Percentiles rank a stretch among this genome's conserved stretches.
Conservation (phyloP, 2,888 invertebrate species). For the Exocentrus adspersus region DNA sequence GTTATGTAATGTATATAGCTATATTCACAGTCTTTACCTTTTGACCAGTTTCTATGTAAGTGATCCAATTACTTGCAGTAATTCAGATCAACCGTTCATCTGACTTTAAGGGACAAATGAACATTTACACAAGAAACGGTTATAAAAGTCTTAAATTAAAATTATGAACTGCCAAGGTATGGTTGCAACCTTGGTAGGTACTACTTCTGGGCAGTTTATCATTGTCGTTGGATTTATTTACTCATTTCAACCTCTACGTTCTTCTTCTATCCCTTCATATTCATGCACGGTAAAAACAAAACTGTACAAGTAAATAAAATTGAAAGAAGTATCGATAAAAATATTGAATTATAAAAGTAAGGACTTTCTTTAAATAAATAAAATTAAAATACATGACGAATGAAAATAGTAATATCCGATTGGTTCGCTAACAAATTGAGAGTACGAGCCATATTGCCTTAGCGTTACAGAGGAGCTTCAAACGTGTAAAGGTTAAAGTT, state of each 20-base stretch:
- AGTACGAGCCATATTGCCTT: too few relatives aligned
- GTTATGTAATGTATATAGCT: conserved; percentile 46
- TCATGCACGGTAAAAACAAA: too few relatives aligned
- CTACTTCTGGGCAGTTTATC: conserved; percentile 39
- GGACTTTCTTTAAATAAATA: too few relatives aligned
- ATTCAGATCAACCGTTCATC: background rate
- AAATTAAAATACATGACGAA: too few relatives aligned
- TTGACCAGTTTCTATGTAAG: conserved; percentile 13
- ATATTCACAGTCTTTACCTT: conserved; percentile 54
- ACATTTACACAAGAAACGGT: background rate
- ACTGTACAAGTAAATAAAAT: too few relatives aligned
- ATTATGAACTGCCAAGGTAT: conserved; percentile 32
- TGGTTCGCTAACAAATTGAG: too few relatives aligned
- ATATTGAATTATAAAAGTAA: too few relatives aligned
- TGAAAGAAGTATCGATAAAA: too few relatives aligned
- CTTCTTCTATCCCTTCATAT: too few relatives aligned
- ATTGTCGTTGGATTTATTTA: conserved; percentile 35
- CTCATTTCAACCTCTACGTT: too few relatives aligned
- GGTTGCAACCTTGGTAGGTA: conserved; percentile 28
- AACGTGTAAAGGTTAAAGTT: background rate
- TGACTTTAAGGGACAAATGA: background rate
- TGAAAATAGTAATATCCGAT: too few relatives aligned
- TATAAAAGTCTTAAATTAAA: conserved; percentile 45
- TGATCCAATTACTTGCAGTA: background rate
- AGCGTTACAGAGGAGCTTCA: background rate